A percentile compares a stretch with the other conserved stretches of the same genome.
Evolutionary conservation across 1,140 invertebrate genomes (phyloP).

Genomic region (Drosophila littoralis): DNA sequence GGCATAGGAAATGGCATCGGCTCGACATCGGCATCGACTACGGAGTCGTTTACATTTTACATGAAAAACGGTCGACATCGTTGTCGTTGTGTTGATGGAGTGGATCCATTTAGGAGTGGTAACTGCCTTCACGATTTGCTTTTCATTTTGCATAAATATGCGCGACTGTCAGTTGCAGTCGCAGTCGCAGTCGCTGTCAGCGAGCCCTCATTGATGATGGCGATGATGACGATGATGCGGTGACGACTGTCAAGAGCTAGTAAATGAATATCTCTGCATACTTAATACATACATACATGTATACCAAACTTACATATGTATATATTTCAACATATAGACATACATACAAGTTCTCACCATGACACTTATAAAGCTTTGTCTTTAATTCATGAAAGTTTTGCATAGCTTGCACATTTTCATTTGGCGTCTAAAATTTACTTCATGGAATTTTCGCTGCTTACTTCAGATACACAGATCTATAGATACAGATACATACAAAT

Average conservation of each 20-base stretch:
- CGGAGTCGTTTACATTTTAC: slow-evolving; percentile 63
- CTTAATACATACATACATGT: slow-evolving; percentile 29
- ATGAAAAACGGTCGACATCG: slow-evolving; percentile 30
- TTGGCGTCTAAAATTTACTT: slow-evolving; percentile 69
- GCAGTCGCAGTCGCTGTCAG: slow-evolving; percentile 43
- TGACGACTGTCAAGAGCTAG: slow-evolving; percentile 52
- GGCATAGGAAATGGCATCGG: slow-evolving; percentile 42
- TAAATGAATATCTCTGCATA: slow-evolving; percentile 63
- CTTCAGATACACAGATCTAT: slow-evolving; percentile 8
- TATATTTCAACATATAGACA: slow-evolving; percentile 7
- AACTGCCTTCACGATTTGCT: slow-evolving; percentile 70
- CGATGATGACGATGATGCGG: slow-evolving; percentile 27
- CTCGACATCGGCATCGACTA: slow-evolving; percentile 56
- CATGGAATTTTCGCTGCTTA: slow-evolving; percentile 62
- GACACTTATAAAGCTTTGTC: slow-evolving; percentile 47
- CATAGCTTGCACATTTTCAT: slow-evolving; percentile 60
- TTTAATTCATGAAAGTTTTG: slow-evolving; percentile 78
- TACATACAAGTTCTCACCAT: slow-evolving; percentile 41
- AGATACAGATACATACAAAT: slow-evolving; percentile 7
- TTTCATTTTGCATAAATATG: slow-evolving; percentile 81
- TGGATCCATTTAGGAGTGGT: slow-evolving; percentile 61
- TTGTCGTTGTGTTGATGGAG: slow-evolving; percentile 61
- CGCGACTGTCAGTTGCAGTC: slow-evolving; percentile 60
- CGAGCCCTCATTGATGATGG: slow-evolving; percentile 34
- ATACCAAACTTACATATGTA: background rate